A percentile compares a stretch with the other conserved stretches of the same genome.
Conservation (phyloP, 2,113 vertebrate genomes). For the Lepisosteus oculatus region DNA sequence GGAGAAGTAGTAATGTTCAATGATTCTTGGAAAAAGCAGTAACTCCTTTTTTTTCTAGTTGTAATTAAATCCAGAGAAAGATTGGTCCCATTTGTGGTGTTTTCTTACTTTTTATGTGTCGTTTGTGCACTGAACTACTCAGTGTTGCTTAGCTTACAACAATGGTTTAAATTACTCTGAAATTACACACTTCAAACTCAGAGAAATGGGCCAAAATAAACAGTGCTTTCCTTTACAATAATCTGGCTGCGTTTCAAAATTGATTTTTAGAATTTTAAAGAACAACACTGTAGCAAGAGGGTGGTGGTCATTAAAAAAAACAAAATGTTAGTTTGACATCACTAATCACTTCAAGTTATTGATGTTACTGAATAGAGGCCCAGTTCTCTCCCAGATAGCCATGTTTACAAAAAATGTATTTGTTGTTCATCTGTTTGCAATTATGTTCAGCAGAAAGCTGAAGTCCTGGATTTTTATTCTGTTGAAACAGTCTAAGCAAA, state of each 20-base stretch:
- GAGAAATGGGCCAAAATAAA: not conserved
- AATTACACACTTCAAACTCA: not conserved
- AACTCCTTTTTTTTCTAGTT: not conserved
- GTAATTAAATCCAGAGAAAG: constrained; percentile 2
- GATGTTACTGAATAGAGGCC: not conserved
- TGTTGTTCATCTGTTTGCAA: constrained; percentile 25
- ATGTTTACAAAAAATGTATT: constrained; percentile 14
- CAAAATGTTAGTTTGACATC: constrained; percentile 10
- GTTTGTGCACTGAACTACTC: not conserved
- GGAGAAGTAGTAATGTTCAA: no score
- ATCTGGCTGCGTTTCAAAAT: not conserved
- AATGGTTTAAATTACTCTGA: constrained; percentile 9
- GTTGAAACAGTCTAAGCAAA: not conserved
- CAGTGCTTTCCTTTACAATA: not conserved
- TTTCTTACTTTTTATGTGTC: not conserved
- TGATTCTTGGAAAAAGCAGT: no score
- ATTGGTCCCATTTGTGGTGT: not conserved
- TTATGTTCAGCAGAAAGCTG: constrained; percentile 12
- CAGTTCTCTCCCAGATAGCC: constrained; percentile 1
- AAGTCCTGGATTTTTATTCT: not conserved
- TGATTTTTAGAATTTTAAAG: constrained; percentile 1
- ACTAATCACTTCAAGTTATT: constrained; percentile 14
- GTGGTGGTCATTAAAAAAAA: no score
- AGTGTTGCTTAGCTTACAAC: not conserved
- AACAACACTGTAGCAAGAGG: not conserved